A percentile compares a stretch with the other conserved stretches of the same genome.
phyloP scores from a whole-genome alignment of 2,113 vertebrate species.

The Eurystomus gularis region DNA sequence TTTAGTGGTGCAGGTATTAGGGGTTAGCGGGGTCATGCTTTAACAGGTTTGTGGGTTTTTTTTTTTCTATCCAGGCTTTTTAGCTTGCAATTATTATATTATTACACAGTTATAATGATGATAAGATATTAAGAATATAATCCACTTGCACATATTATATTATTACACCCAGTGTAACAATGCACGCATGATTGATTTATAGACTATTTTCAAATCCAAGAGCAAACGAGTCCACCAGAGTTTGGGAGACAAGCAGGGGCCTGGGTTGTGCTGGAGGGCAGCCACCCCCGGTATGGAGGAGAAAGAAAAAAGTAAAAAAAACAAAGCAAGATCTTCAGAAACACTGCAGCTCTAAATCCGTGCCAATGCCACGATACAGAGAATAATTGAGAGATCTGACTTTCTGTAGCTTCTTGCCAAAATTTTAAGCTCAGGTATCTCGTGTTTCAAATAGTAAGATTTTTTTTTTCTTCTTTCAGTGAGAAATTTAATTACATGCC shows the following conservation, averaged over 20 bases:
- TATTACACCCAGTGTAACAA: neutral
- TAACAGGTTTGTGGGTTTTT: neutral
- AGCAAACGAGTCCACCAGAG: neutral
- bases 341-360: neutral
- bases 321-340: neutral
- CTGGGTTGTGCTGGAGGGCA: neutral
- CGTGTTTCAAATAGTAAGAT: neutral
- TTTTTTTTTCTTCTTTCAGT: neutral
- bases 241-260: neutral
- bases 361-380: accelerated
- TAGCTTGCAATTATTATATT: neutral
- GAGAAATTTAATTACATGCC: constrained; percentile 26
- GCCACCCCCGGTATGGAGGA: neutral
- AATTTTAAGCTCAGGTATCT: neutral
- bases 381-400: neutral
- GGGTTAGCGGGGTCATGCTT: neutral
- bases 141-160: neutral
- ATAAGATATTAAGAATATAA: neutral
- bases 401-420: neutral
- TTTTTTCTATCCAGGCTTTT: neutral
- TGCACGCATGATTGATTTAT: neutral
- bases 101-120: neutral
- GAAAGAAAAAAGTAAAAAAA: neutral
- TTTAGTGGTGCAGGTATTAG: neutral
- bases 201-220: neutral